Conservation (phyloP, 2,797 vertebrate species). For the Phoeniculus purpureus region DNA sequence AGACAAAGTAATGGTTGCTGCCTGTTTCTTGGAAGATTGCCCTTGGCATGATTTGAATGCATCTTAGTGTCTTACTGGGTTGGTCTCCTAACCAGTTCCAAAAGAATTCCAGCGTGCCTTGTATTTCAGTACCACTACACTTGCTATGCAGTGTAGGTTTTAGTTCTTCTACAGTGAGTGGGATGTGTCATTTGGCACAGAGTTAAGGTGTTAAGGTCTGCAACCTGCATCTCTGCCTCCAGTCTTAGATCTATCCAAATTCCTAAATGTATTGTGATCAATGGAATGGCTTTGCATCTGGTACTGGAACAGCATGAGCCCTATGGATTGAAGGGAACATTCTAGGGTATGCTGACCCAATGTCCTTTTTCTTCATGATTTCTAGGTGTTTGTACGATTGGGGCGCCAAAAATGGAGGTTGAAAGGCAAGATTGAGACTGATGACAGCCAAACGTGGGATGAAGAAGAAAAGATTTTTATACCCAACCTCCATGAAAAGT, state of each 20-base stretch:
- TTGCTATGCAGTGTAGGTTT: neutral
- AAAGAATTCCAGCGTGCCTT: neutral
- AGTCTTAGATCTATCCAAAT: neutral
- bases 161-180: neutral
- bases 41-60: neutral
- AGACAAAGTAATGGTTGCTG: neutral
- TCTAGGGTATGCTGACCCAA: neutral
- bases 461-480: constrained; percentile 92
- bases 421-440: constrained; percentile 89
- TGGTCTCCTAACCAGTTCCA: neutral
- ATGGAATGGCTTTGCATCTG: neutral
- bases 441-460: constrained; percentile 93
- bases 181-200: neutral
- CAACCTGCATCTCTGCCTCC: neutral
- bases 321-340: accelerated
- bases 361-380: accelerated
- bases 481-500: constrained; percentile 89
- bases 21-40: neutral
- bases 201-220: neutral
- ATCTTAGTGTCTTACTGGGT: neutral
- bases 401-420: constrained; percentile 94
- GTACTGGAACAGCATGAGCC: neutral
- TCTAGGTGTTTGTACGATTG: constrained; percentile 88
- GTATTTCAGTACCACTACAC: neutral
- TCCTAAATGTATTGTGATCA: neutral